A percentile compares a stretch with the other conserved stretches of the same genome.
These are phyloP conservation scores for Furnarius figulus DNA, from an alignment of 2,113 vertebrate genomes.

Conservation along the genomic window DNA sequence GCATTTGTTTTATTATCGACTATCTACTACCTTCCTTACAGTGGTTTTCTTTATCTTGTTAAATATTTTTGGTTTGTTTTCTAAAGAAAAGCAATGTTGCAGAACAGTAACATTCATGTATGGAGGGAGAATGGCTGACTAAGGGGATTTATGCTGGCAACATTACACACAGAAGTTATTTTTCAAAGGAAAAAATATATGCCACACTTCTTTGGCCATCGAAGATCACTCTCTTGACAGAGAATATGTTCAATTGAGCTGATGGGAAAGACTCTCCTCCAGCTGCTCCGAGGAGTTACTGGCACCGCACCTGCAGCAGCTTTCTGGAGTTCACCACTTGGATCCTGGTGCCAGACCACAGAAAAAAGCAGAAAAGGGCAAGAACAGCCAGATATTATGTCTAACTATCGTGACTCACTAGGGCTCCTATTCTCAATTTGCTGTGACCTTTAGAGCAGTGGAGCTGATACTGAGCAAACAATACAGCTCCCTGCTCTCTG, in stretches of 20 bases:
- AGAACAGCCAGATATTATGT: neutral
- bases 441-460: slow-evolving; percentile 16
- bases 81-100: neutral
- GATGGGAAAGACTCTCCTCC: neutral
- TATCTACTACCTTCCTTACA: neutral
- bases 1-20: neutral
- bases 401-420: neutral
- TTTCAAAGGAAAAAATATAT: neutral
- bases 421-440: slow-evolving; percentile 44
- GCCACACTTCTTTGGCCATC: neutral
- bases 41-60: neutral
- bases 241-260: neutral
- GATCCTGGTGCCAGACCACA: neutral
- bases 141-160: neutral
- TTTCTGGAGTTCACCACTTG: neutral
- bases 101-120: neutral
- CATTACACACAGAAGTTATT: neutral
- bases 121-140: neutral
- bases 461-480: slow-evolving; percentile 11
- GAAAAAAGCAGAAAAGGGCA: neutral
- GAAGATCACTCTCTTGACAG: neutral
- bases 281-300: neutral
- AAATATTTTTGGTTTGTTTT: neutral
- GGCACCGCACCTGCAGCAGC: slow-evolving; percentile 14
- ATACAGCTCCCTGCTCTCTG: neutral